Conservation (phyloP, 2,113 vertebrate genomes). For the Zingel zingel region DNA sequence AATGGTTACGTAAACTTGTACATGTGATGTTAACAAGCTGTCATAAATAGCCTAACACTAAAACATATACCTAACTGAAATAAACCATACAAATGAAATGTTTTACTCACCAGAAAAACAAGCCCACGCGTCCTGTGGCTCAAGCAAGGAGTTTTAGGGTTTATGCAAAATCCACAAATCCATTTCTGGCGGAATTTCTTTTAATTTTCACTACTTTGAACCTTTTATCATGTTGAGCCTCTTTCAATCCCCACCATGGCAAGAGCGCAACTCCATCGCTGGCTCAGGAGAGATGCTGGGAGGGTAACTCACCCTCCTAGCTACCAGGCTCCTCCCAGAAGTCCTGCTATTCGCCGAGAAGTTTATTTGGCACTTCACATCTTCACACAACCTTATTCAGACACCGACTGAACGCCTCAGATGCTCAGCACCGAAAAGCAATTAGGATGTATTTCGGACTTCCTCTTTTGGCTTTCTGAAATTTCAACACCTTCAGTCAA, state of each 20-base stretch:
- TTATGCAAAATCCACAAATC: slow-evolving; percentile 31
- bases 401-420: slow-evolving; percentile 10
- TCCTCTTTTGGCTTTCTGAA: background rate
- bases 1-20: background rate
- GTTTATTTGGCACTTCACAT: slow-evolving; percentile 66
- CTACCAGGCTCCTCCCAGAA: slow-evolving; percentile 83
- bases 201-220: slow-evolving; percentile 8
- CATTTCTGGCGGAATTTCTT: slow-evolving; percentile 15
- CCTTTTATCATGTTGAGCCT: slow-evolving; percentile 44
- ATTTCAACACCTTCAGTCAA: slow-evolving; percentile 2
- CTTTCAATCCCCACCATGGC: slow-evolving; percentile 48
- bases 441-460: slow-evolving; percentile 20
- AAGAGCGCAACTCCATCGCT: slow-evolving; percentile 53
- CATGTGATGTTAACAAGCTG: background rate
- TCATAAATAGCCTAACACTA: background rate
- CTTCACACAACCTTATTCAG: slow-evolving; percentile 65
- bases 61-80: background rate
- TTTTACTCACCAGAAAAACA: slow-evolving; percentile 71
- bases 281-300: slow-evolving; percentile 73
- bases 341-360: slow-evolving; percentile 77
- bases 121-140: slow-evolving; percentile 27
- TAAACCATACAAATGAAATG: background rate
- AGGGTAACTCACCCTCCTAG: slow-evolving; percentile 66
- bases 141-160: slow-evolving; percentile 39
- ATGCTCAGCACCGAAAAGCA: slow-evolving; percentile 13